Conservation (phyloP, 2,888 invertebrate species). For the Sarcophaga variegata region DNA sequence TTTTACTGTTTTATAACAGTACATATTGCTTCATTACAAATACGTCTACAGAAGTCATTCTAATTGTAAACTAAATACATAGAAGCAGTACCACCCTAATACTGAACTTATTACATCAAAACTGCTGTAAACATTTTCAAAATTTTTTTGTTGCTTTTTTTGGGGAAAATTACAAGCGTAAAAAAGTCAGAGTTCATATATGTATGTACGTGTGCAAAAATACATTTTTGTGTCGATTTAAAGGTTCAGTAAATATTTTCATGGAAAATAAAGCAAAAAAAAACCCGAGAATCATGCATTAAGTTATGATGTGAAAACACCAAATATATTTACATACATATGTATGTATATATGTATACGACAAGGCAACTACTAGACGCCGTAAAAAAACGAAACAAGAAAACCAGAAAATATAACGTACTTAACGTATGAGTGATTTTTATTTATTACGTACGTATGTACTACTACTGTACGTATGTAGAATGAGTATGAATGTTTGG, state of each 20-base stretch:
- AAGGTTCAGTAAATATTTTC: constrained; percentile 18
- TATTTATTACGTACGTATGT: not conserved
- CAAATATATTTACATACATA: not conserved
- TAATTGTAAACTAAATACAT: no score
- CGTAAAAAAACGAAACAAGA: not conserved
- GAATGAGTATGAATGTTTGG: not conserved
- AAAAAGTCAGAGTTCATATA: constrained; percentile 30
- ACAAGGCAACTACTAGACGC: not conserved
- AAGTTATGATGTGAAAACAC: not conserved
- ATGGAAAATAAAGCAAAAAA: not conserved
- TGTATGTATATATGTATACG: not conserved
- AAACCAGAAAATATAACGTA: not conserved
- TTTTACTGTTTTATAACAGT: no score
- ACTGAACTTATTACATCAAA: no score
- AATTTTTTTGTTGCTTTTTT: not conserved
- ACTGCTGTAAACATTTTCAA: not conserved
- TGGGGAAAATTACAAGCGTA: constrained; percentile 4
- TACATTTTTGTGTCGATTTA: constrained; percentile 21
- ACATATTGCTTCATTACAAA: no score
- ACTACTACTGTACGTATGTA: no score
- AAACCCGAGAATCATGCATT: constrained; percentile 4
- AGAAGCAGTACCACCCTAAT: no score
- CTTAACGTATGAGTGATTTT: constrained; percentile 61
- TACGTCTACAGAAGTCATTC: no score
- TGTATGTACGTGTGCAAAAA: constrained; percentile 1